Conservation (phyloP, 2,797 vertebrate genomes). For the Linurgus olivaceus region DNA sequence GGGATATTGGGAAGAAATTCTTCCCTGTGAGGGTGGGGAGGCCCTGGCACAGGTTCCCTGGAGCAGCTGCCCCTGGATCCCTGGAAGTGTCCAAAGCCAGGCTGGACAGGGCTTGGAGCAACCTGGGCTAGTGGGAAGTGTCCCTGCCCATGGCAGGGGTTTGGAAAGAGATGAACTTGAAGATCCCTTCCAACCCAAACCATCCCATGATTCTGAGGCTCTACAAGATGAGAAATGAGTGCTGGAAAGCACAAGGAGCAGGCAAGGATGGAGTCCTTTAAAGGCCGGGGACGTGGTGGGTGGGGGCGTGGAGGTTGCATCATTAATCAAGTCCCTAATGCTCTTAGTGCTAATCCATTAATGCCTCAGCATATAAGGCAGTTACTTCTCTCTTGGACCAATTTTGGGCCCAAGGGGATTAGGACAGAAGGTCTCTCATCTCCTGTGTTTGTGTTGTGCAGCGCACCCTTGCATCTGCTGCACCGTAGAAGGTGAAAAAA, state of each 20-base stretch:
- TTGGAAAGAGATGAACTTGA: background rate
- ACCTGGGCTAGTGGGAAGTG: accelerated
- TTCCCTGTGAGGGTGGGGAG: accelerated
- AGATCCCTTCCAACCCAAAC: background rate
- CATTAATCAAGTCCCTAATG: background rate
- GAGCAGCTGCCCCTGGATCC: background rate
- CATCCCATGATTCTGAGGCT: background rate
- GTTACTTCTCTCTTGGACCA: background rate
- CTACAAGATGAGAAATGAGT: background rate
- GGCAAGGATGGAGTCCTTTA: background rate
- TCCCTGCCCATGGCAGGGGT: background rate
- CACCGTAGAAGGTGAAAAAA: background rate
- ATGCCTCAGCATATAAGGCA: background rate
- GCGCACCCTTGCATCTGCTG: background rate
- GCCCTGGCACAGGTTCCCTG: accelerated
- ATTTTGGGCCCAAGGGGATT: background rate
- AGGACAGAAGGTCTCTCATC: background rate
- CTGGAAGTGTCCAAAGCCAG: background rate
- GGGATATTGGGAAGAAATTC: accelerated
- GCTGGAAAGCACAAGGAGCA: background rate
- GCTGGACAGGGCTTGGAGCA: accelerated
- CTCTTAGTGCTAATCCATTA: conserved; percentile 25
- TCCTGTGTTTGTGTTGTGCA: background rate
- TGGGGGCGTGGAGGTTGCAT: background rate
- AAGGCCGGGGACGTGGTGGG: background rate